Percentiles rank a stretch among this genome's conserved stretches.
phyloP scores from a whole-genome alignment of 2,888 invertebrate genomes.

The Itoplectis maculator region DNA sequence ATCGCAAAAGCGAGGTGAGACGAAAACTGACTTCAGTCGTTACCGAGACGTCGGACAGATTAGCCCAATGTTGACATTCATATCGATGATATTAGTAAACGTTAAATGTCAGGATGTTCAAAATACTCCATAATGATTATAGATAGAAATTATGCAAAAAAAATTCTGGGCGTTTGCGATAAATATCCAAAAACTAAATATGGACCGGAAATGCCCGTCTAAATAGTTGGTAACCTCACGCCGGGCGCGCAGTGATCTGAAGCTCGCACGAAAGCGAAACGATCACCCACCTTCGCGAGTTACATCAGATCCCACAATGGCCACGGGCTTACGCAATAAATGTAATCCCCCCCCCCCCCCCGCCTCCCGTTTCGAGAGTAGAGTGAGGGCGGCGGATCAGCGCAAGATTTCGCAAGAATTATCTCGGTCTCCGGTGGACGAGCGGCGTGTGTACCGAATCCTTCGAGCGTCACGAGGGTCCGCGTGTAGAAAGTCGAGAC shows the following conservation, averaged over 20 bases:
- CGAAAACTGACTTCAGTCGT: too few relatives aligned
- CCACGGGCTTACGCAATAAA: slow-evolving; percentile 66
- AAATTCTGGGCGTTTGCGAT: too few relatives aligned
- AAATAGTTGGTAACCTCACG: slow-evolving; percentile 40
- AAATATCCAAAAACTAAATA: neutral
- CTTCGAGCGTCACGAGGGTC: slow-evolving; percentile 48
- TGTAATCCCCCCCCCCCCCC: slow-evolving; percentile 61
- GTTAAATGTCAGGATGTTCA: too few relatives aligned
- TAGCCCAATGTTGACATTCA: too few relatives aligned
- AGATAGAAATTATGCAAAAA: too few relatives aligned
- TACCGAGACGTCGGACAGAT: too few relatives aligned
- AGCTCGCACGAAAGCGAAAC: slow-evolving; percentile 66
- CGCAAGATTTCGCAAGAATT: slow-evolving; percentile 59
- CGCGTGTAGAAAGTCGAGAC: slow-evolving; percentile 54
- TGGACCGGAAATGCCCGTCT: slow-evolving; percentile 35
- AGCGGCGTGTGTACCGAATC: slow-evolving; percentile 56
- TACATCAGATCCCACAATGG: slow-evolving; percentile 67
- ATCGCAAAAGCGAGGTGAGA: too few relatives aligned
- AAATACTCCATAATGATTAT: too few relatives aligned
- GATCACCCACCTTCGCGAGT: slow-evolving; percentile 56
- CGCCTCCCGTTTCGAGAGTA: slow-evolving; percentile 53
- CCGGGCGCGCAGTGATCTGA: neutral
- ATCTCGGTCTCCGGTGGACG: slow-evolving; percentile 38
- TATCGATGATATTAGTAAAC: too few relatives aligned
- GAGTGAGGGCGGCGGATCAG: slow-evolving; percentile 62